Evolutionary conservation across 2,797 vertebrate genomes (phyloP).

Genomic region (Streptopelia turtur): DNA sequence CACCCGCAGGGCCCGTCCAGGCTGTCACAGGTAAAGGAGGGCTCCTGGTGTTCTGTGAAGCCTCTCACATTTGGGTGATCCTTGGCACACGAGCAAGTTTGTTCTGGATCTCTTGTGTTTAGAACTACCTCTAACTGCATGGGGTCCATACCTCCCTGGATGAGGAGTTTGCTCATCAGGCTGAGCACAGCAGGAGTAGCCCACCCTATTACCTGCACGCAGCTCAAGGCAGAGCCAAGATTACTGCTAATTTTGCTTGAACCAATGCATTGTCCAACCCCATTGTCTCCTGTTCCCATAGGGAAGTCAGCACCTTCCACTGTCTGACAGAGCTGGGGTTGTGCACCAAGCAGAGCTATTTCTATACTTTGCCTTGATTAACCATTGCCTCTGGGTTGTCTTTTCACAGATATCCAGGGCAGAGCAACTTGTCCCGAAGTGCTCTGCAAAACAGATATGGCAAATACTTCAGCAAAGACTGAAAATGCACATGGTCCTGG

Average conservation of each 20-base stretch:
- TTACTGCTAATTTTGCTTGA: background rate
- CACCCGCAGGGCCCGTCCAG: accelerated
- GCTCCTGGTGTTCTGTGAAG: background rate
- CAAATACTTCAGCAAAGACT: background rate
- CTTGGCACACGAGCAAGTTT: background rate
- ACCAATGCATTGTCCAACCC: background rate
- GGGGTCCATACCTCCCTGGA: background rate
- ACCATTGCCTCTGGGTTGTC: background rate
- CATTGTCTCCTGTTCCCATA: background rate
- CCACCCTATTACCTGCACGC: background rate
- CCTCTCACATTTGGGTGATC: background rate
- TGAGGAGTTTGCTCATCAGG: background rate
- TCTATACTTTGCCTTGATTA: background rate
- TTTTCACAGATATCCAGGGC: background rate
- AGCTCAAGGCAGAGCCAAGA: background rate
- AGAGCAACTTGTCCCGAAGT: background rate
- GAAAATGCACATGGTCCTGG: background rate
- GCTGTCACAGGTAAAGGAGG: background rate
- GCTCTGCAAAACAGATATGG: background rate
- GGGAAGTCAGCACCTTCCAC: background rate
- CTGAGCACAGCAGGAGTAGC: background rate
- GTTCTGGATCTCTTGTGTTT: background rate
- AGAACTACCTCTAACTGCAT: background rate
- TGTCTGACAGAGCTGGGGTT: accelerated
- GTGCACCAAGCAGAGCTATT: background rate